Evolutionary conservation across 2,888 invertebrate species (phyloP), one percentile per base, ranked within the genome.

Genomic region (Synanthedon formicaeformis): DNA sequence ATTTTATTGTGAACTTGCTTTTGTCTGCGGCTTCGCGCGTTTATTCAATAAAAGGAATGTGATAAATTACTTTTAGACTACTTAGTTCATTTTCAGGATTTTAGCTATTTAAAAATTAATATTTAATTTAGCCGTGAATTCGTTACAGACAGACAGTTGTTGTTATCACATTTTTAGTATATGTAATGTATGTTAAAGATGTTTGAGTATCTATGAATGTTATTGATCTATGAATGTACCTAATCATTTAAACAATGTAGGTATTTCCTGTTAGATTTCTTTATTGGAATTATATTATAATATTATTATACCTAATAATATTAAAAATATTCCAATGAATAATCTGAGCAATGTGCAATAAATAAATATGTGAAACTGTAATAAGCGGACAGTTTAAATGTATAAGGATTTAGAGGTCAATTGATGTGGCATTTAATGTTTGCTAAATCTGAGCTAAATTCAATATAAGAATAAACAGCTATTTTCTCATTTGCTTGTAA

Each of bases 221-320:
- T 34, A 34, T 34, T 34, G 10, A 34, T 34, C 34, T 34, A 34
- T 34, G 34, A 34, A 34, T 34, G 10, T 34, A 34, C 23, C 23
- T 78, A 83, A 78, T 75, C 73, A 75, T 79, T 84, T 83, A 85
- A 86, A 85, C 85, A 85, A 85, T 84, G 78, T 84, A 78, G 79
- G 74, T 77, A 82, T 75, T 81, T 85, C 84, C 81, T 81, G 81
- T 80, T 84, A 81, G 79, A 83, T 81, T 80, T 80, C 75, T 74
- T 78, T 78, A 78, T 76, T 81, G 78, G 81, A 80, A 78, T 79
- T 65, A 69, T 70, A 73, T 73, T 79, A 80, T 75, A 81, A 72
- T 69, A 76, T 23, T 23, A 23, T 23, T 23, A 23, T 23, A 23
- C 4, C 23, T 23, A 23, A 5, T 23, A 23, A 23, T 5, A 34